Evolutionary conservation across 1,140 invertebrate species (phyloP).

Genomic region (Sitophilus oryzae): DNA sequence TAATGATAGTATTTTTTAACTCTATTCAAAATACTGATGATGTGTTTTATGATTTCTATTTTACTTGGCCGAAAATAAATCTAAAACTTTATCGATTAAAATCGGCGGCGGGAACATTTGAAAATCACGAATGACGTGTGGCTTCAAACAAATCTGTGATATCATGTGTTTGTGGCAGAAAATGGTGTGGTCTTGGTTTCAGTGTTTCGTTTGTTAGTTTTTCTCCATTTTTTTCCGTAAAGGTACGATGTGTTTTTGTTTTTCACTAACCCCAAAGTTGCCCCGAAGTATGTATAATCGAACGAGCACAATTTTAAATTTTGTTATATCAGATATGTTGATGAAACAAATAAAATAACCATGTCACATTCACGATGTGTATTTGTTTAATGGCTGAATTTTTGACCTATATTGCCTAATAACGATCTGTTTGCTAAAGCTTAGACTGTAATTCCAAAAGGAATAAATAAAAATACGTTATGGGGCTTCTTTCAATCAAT

Average conservation of each 20-base stretch:
- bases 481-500: too few species aligned
- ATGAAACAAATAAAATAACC: constrained; percentile 30
- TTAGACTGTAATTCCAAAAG: too few species aligned
- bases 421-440: too few species aligned
- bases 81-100: too few species aligned
- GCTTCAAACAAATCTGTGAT: constrained; percentile 37
- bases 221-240: constrained; percentile 26
- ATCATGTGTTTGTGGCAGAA: constrained; percentile 43
- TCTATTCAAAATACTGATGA: too few species aligned
- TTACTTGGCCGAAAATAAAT: too few species aligned
- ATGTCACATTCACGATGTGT: constrained; percentile 32
- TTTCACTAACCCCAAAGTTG: not conserved
- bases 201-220: constrained; percentile 27
- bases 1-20: too few species aligned
- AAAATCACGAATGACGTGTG: constrained; percentile 18
- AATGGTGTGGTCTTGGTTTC: constrained; percentile 38
- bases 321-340: constrained; percentile 12
- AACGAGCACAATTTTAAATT: not conserved
- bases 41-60: too few species aligned
- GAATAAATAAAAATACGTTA: too few species aligned
- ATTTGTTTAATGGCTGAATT: constrained; percentile 38
- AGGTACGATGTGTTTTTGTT: constrained; percentile 26
- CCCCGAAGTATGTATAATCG: not conserved
- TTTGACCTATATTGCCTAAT: constrained; percentile 40
- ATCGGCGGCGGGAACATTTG: constrained; percentile 24